phyloP scores from a whole-genome alignment of 35 echinoderm and acorn worm genomes.

The Anneissia japonica region DNA sequence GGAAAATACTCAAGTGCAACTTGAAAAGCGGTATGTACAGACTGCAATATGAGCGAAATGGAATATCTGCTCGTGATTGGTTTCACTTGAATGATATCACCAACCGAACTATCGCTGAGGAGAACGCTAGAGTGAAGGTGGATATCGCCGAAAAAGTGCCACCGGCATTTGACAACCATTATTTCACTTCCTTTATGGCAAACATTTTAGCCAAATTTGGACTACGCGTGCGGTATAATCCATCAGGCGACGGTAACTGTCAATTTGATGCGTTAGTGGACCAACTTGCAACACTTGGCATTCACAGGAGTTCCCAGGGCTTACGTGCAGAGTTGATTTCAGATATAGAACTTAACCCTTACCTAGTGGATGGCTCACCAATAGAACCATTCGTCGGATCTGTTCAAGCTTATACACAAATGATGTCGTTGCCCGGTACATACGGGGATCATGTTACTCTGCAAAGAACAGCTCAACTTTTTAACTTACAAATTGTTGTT shows the following conservation, averaged over 20 bases:
- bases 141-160: background rate
- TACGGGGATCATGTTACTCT: slow-evolving; percentile 15
- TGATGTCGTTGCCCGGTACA: background rate
- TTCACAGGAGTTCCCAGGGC: background rate
- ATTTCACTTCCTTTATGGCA: background rate
- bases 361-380: background rate
- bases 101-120: background rate
- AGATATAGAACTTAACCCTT: background rate
- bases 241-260: background rate
- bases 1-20: background rate
- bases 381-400: background rate
- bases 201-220: background rate
- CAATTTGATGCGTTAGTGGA: slow-evolving; percentile 5
- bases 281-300: background rate
- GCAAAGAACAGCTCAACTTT: background rate
- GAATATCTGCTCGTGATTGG: background rate
- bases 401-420: background rate
- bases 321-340: background rate
- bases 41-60: background rate
- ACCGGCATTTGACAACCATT: background rate
- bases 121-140: background rate
- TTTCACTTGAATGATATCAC: slow-evolving; percentile 15
- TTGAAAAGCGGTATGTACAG: background rate
- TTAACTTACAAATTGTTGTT: slow-evolving; percentile 9
- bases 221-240: background rate